A percentile compares a stretch with the other conserved stretches of the same genome.
These are phyloP conservation scores for Ophion obscuratus DNA, from an alignment of 2,888 invertebrate species.

Conservation along the genomic window DNA sequence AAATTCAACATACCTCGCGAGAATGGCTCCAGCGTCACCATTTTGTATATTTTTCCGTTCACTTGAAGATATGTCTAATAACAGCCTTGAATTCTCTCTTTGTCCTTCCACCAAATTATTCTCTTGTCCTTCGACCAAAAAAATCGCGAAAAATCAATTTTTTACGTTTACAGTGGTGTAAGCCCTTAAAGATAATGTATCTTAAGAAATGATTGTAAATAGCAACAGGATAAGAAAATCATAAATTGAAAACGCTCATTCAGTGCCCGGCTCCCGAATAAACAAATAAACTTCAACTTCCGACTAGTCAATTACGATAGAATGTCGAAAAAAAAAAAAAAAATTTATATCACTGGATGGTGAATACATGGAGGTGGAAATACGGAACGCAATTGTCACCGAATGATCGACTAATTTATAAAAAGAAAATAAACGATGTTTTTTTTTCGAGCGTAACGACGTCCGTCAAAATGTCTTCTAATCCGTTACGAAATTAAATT, in stretches of 20 bases:
- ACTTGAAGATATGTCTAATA: too few species aligned
- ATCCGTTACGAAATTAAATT: neutral
- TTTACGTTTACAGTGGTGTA: too few species aligned
- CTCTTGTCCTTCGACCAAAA: too few species aligned
- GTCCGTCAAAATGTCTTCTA: neutral
- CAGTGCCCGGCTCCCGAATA: neutral
- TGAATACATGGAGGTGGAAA: neutral
- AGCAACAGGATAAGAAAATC: neutral
- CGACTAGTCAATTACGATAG: neutral
- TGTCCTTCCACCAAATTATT: too few species aligned
- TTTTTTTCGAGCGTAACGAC: neutral
- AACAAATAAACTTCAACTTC: neutral
- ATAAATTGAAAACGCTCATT: neutral
- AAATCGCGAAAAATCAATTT: too few species aligned
- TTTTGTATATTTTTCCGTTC: too few species aligned
- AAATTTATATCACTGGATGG: neutral
- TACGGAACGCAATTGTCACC: neutral
- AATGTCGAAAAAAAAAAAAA: neutral
- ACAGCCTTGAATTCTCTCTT: too few species aligned
- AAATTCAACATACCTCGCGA: too few species aligned
- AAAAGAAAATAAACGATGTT: neutral
- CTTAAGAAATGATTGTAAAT: neutral
- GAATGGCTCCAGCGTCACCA: too few species aligned
- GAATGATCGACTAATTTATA: neutral
- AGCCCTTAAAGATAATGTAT: neutral